Evolutionary conservation across 2,888 invertebrate species (phyloP), one percentile per base, ranked within the genome.

Genomic region (Sesia bembeciformis): DNA sequence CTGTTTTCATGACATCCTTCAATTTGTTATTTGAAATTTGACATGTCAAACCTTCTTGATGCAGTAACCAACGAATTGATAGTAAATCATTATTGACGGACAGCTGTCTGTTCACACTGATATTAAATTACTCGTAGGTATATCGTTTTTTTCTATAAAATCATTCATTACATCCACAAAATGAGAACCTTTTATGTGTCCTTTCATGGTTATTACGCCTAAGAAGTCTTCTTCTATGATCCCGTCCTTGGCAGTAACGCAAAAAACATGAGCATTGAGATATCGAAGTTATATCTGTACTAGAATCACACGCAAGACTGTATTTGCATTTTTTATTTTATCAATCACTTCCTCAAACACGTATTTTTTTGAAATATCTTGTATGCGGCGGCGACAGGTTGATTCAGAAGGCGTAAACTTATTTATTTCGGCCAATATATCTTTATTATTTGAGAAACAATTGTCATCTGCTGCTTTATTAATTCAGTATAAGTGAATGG

Each of bases 221-320:
- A 55, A 52, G 49, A 40, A 46, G 46, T 55, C 55, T 40, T 55
- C 55, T 40, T 52, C 52, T 52, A 52, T 52, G 3, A 53, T 49
- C 38, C 49, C 54, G 52, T 57, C 42, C 39, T 43, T 51, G 40
- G 58, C 54, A 54, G 51, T 54, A 54, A 39, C 51, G 52, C 39
- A 59, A 53, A 56, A 57, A 57, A 43, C 53, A 39, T 42, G 58
- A 56, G 53, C 52, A 60, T 51, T 60, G 58, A 50, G 54, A 57
- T 43, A 54, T 57, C 23, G 56, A 52, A 50, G 59, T 51, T 52
- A 59, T 23, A 23, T 23, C 23, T 23, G 23, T 23, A 23, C 23
- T 23, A 23, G 23, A 23, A 23, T 23, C 23, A 49, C 52, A 54
- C 49, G 58, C 58, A 52, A 55, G 42, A 54, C 55, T n/a, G n/a